Conservation (phyloP, 2,888 invertebrate genomes). For the Drosophila formosana region DNA sequence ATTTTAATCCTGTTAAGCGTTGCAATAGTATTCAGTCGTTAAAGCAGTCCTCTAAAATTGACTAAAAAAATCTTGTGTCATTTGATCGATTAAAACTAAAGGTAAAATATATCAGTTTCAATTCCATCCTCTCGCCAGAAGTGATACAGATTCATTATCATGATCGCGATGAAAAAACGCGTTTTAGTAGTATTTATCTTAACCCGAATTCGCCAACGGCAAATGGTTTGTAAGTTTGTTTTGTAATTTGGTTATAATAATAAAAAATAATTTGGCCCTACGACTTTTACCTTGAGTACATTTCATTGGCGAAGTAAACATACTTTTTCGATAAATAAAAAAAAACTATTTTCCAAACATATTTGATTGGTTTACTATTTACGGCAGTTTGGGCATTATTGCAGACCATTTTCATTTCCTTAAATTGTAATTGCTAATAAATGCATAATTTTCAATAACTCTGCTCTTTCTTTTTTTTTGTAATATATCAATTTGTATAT, state of each 20-base stretch:
- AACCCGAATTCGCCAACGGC: neutral
- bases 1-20: too few relatives aligned
- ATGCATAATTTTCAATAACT: neutral
- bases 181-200: conserved; percentile 1
- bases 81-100: neutral
- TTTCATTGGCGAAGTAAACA: too few relatives aligned
- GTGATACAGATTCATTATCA: neutral
- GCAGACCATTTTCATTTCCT: neutral
- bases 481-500: conserved; percentile 19
- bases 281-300: too few relatives aligned
- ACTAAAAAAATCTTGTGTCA: neutral
- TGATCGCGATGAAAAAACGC: conserved; percentile 5
- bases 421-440: neutral
- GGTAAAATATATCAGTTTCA: neutral
- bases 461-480: conserved; percentile 1
- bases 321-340: neutral
- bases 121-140: neutral
- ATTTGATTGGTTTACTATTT: neutral
- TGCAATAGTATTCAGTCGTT: neutral
- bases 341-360: neutral
- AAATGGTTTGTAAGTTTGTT: neutral
- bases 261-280: neutral
- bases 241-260: neutral
- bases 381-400: neutral
- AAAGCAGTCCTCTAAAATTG: neutral